Evolutionary conservation across 2,888 invertebrate genomes (phyloP).

Genomic region (Dicranocentrus wangi): DNA sequence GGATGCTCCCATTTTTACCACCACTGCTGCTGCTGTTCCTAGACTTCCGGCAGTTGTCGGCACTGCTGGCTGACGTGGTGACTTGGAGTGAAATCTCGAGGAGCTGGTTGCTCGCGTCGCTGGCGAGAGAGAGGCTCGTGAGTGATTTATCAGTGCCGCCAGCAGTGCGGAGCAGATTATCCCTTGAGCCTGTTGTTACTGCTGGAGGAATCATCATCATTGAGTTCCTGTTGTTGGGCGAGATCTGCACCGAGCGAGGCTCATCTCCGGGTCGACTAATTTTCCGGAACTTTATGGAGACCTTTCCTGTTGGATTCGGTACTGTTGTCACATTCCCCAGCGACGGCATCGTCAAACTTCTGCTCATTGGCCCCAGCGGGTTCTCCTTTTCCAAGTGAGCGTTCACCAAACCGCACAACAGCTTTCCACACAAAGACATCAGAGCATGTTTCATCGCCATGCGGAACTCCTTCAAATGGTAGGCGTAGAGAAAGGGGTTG

Average conservation of each 20-base stretch:
- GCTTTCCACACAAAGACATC: conserved; percentile 73
- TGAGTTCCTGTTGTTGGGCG: conserved; percentile 44
- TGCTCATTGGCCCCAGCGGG: conserved; percentile 66
- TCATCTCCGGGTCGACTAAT: conserved; percentile 59
- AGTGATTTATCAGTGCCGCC: conserved; percentile 65
- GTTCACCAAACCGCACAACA: conserved; percentile 67
- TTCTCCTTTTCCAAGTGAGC: conserved; percentile 66
- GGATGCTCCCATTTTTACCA: conserved; percentile 8
- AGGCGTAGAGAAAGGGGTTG: conserved; percentile 91
- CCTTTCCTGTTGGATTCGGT: conserved; percentile 64
- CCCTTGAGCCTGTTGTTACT: conserved; percentile 41
- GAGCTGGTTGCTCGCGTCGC: conserved; percentile 54
- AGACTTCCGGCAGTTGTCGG: not conserved
- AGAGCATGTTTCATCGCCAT: conserved; percentile 85
- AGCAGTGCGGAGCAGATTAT: conserved; percentile 59
- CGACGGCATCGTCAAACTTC: conserved; percentile 72
- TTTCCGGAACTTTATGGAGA: conserved; percentile 71
- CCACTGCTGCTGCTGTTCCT: not conserved
- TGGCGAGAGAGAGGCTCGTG: conserved; percentile 65
- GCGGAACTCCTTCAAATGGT: conserved; percentile 90
- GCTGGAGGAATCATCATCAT: conserved; percentile 42
- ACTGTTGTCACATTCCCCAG: conserved; percentile 64
- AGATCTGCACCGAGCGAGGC: conserved; percentile 52
- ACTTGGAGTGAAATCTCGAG: conserved; percentile 45
- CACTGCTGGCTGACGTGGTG: conserved; percentile 14